Conservation (phyloP, 2,888 invertebrate species). For the Nomada fucata region DNA sequence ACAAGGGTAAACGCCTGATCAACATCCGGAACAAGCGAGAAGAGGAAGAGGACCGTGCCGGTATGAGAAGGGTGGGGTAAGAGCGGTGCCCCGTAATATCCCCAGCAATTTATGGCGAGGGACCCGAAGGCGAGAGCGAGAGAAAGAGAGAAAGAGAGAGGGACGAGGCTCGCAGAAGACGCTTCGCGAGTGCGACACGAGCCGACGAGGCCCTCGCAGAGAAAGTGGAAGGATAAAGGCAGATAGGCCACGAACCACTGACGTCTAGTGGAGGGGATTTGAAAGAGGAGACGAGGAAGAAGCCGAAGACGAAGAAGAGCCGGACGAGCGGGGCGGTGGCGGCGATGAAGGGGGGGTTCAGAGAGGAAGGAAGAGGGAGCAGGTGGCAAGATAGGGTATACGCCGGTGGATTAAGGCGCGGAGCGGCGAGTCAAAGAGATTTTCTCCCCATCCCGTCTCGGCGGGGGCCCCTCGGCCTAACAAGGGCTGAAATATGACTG, state of each 20-base stretch:
- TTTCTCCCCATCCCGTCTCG: constrained; percentile 80
- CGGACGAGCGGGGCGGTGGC: constrained; percentile 26
- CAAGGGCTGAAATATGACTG: constrained; percentile 83
- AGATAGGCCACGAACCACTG: constrained; percentile 21
- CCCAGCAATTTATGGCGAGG: constrained; percentile 67
- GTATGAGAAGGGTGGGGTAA: constrained; percentile 18
- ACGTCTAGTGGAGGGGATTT: background rate
- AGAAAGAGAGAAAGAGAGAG: constrained; percentile 11
- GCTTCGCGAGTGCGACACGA: constrained; percentile 1
- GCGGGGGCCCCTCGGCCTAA: constrained; percentile 81
- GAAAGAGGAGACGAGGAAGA: constrained; percentile 21
- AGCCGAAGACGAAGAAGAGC: constrained; percentile 18
- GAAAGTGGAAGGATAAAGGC: constrained; percentile 38
- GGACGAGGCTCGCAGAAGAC: constrained; percentile 13
- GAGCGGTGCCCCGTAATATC: constrained; percentile 58
- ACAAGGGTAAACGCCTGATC: constrained; percentile 41
- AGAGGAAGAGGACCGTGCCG: background rate
- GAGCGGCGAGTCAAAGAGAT: constrained; percentile 83
- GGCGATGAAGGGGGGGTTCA: constrained; percentile 24
- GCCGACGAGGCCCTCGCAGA: constrained; percentile 5
- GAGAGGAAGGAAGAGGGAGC: constrained; percentile 74
- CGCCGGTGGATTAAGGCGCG: constrained; percentile 80
- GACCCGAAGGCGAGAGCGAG: constrained; percentile 31
- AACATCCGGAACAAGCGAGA: constrained; percentile 38
- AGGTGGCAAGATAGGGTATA: constrained; percentile 81